Conservation (phyloP, 2,888 invertebrate genomes). For the Amphipoea oculea region DNA sequence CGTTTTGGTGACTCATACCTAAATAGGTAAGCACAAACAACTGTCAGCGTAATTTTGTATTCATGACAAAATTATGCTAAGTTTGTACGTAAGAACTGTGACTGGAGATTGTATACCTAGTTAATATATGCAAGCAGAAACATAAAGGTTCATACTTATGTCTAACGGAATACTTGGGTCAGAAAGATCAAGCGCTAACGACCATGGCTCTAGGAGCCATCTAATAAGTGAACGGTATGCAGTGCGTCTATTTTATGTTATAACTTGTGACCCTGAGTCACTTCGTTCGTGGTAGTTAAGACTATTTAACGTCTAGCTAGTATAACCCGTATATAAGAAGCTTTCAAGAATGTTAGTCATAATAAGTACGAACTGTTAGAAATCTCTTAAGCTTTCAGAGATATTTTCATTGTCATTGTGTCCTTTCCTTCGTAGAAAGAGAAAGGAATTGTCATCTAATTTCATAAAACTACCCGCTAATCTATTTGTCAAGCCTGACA, state of each 20-base stretch:
- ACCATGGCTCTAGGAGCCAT: slow-evolving; percentile 45
- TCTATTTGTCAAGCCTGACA: neutral
- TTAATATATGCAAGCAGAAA: slow-evolving; percentile 55
- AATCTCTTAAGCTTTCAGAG: neutral
- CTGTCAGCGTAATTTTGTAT: slow-evolving; percentile 47
- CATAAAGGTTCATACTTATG: slow-evolving; percentile 52
- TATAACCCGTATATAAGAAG: neutral
- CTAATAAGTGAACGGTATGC: slow-evolving; percentile 54
- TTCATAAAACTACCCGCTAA: neutral
- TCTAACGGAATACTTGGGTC: slow-evolving; percentile 59
- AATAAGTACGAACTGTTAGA: neutral
- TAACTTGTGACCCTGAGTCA: slow-evolving; percentile 39
- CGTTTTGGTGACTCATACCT: slow-evolving; percentile 31
- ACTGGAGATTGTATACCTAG: slow-evolving; percentile 21
- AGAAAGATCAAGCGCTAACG: slow-evolving; percentile 61
- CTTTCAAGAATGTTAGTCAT: slow-evolving; percentile 8
- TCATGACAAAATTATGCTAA: slow-evolving; percentile 58
- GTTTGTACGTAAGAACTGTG: slow-evolving; percentile 49
- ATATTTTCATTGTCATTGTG: neutral
- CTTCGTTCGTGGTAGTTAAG: slow-evolving; percentile 12
- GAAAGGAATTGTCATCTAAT: neutral
- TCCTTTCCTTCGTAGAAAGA: neutral
- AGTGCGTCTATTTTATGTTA: slow-evolving; percentile 44
- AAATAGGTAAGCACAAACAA: slow-evolving; percentile 18
- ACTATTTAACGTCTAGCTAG: slow-evolving; percentile 43